Conservation (phyloP, 2,113 vertebrate genomes). For the Boulengeromyrus knoepffleri region DNA sequence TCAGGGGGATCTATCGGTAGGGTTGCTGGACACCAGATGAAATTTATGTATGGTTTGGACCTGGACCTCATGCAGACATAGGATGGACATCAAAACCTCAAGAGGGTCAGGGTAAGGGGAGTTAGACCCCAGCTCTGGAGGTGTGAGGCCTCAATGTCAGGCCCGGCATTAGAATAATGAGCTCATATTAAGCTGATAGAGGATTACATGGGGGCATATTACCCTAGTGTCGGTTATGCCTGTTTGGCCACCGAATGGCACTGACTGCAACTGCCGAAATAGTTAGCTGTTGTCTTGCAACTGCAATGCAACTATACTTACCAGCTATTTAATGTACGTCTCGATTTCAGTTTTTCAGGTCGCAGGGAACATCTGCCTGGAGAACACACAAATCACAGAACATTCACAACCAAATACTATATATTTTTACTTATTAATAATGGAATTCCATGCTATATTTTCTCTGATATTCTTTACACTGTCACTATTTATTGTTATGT, state of each 20-base stretch:
- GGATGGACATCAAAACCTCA: background rate
- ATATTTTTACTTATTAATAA: background rate
- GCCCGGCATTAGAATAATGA: background rate
- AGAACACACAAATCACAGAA: background rate
- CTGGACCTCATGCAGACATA: background rate
- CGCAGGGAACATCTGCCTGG: background rate
- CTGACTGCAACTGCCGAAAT: background rate
- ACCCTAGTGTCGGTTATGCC: background rate
- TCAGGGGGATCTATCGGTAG: background rate
- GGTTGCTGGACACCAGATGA: background rate
- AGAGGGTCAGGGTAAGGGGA: background rate
- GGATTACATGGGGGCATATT: background rate
- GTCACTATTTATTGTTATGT: background rate
- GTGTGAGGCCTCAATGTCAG: background rate
- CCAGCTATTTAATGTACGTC: background rate
- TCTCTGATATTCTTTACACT: background rate
- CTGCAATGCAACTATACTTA: background rate
- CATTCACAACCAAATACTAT: background rate
- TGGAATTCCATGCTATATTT: background rate
- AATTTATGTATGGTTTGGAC: background rate
- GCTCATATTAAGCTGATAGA: background rate
- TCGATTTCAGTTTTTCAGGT: background rate
- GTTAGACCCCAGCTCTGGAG: background rate
- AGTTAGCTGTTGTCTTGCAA: background rate
- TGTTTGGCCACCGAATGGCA: background rate